Conservation (phyloP, 2,888 invertebrate genomes). For the Pristionchus maxplancki region DNA sequence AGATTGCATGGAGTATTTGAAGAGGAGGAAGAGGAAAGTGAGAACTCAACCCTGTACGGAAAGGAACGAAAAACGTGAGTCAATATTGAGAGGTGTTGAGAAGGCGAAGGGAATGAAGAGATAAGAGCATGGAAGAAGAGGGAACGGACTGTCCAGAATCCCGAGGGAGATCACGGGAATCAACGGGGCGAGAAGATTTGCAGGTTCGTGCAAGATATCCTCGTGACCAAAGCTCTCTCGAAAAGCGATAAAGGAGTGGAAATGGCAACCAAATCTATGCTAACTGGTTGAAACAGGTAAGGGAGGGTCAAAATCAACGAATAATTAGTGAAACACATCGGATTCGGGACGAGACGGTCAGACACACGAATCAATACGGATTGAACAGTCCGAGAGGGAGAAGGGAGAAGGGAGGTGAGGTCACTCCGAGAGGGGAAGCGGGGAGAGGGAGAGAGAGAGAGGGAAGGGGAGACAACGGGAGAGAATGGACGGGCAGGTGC, state of each 20-base stretch:
- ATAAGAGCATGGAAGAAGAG: background rate
- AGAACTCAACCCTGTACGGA: constrained; percentile 40
- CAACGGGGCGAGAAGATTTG: background rate
- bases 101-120: background rate
- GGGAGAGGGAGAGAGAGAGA: background rate
- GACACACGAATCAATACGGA: constrained; percentile 51
- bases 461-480: background rate
- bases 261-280: background rate
- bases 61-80: constrained; percentile 47
- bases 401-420: constrained; percentile 38
- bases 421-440: constrained; percentile 38
- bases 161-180: background rate
- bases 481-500: constrained; percentile 50
- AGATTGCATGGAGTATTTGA: constrained; percentile 32
- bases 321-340: background rate
- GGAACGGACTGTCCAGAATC: constrained; percentile 33
- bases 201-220: background rate
- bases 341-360: background rate
- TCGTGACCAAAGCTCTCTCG: background rate
- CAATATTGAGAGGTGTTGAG: constrained; percentile 28
- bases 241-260: background rate
- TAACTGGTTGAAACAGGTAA: background rate
- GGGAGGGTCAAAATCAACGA: background rate
- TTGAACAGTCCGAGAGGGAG: constrained; percentile 46
- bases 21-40: constrained; percentile 21